phyloP scores from a whole-genome alignment of 2,888 invertebrate genomes.

The Sericinus montela region DNA sequence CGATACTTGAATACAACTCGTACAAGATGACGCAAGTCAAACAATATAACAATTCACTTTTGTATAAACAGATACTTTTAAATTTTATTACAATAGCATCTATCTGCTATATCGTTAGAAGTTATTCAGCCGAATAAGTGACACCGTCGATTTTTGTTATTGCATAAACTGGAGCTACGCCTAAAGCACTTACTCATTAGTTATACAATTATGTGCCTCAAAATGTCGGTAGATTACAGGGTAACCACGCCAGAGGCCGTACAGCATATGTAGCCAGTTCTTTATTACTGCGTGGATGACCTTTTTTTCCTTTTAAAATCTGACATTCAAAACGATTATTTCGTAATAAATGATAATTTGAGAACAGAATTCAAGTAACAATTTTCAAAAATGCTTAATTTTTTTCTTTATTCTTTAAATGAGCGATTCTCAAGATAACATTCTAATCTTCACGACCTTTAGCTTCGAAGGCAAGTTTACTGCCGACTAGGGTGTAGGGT shows the following conservation, averaged over 20 bases:
- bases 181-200: constrained; percentile 68
- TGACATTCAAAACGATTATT: constrained; percentile 37
- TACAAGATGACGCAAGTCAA: too few relatives aligned
- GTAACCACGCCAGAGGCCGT: constrained; percentile 49
- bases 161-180: constrained; percentile 69
- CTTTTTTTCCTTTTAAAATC: constrained; percentile 42
- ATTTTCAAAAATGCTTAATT: neutral
- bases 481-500: too few relatives aligned
- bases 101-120: neutral
- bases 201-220: constrained; percentile 65
- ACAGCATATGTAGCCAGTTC: constrained; percentile 59
- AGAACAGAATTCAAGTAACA: neutral
- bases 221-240: constrained; percentile 72
- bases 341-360: constrained; percentile 12
- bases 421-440: too few relatives aligned
- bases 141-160: constrained; percentile 52
- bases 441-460: too few relatives aligned
- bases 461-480: too few relatives aligned
- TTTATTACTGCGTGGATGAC: constrained; percentile 46
- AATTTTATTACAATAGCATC: constrained; percentile 1
- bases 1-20: too few relatives aligned
- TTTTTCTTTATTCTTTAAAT: too few relatives aligned
- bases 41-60: too few relatives aligned
- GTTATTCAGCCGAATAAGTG: constrained; percentile 37
- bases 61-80: too few relatives aligned